phyloP scores from a whole-genome alignment of 2,797 vertebrate species.

The Loris lydekkerianus region DNA sequence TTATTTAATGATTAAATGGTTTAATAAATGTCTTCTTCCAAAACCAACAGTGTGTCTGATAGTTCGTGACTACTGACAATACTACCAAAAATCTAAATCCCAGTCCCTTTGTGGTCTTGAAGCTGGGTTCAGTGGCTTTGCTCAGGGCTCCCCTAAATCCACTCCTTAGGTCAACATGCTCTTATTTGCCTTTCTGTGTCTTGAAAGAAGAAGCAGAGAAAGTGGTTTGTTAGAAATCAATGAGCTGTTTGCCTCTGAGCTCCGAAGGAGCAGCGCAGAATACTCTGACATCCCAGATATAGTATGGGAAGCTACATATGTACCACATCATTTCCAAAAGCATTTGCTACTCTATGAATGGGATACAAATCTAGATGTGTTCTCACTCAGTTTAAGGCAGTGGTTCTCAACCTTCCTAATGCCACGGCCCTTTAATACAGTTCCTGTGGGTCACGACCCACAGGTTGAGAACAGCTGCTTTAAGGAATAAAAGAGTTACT shows the following conservation, averaged over 20 bases:
- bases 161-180: neutral
- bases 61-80: neutral
- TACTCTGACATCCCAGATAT: neutral
- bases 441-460: too few species aligned
- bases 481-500: constrained; percentile 24
- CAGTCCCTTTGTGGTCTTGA: neutral
- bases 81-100: neutral
- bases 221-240: neutral
- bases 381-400: neutral
- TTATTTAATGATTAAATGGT: constrained; percentile 39
- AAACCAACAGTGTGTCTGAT: neutral
- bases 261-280: neutral
- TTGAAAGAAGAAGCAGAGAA: neutral
- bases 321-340: neutral
- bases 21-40: constrained; percentile 37
- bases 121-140: neutral
- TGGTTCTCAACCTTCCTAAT: too few species aligned
- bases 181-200: neutral
- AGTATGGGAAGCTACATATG: neutral
- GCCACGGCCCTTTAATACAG: too few species aligned
- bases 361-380: neutral
- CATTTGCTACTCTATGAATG: neutral
- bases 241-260: too few species aligned
- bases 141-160: neutral
- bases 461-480: neutral